Percentiles rank a stretch among this genome's conserved stretches.
phyloP scores from a whole-genome alignment of 2,113 vertebrate genomes.

The Urocolius indicus region DNA sequence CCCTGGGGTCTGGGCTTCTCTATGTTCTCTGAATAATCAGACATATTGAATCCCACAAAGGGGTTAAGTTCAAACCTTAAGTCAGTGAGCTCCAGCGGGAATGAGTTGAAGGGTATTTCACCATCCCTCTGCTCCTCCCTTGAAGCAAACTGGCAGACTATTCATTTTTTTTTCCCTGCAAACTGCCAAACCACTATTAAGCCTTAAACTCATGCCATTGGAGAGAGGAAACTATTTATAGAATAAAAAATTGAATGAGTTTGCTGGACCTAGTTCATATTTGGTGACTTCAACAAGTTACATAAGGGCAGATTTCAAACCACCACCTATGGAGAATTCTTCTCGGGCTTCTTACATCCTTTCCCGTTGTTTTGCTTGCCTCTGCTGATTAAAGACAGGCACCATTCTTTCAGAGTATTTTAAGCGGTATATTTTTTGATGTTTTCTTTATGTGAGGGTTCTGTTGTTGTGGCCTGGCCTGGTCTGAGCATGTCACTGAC shows the following conservation, averaged over 20 bases:
- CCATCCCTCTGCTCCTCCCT: neutral
- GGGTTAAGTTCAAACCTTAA: neutral
- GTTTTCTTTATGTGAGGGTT: neutral
- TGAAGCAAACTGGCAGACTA: neutral
- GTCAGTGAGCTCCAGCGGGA: neutral
- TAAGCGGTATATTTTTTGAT: neutral
- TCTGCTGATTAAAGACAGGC: neutral
- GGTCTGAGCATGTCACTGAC: neutral
- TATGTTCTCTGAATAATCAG: neutral
- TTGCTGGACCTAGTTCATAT: conserved; percentile 7
- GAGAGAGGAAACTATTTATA: conserved; percentile 54
- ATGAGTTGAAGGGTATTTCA: neutral
- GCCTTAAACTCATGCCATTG: neutral
- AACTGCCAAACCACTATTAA: conserved; percentile 60
- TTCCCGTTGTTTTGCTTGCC: neutral
- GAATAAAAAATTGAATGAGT: conserved; percentile 36
- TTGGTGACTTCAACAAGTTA: conserved; percentile 56
- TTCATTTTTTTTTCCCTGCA: conserved; percentile 13
- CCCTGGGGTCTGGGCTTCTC: neutral
- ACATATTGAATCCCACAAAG: neutral
- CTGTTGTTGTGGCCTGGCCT: neutral
- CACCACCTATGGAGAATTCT: neutral
- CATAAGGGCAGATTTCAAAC: conserved; percentile 29
- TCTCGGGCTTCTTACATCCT: neutral
- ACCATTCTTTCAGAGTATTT: neutral